These are phyloP conservation scores for Crotalus viridis DNA, from an alignment of 2,113 vertebrate genomes.

Conservation along the genomic window DNA sequence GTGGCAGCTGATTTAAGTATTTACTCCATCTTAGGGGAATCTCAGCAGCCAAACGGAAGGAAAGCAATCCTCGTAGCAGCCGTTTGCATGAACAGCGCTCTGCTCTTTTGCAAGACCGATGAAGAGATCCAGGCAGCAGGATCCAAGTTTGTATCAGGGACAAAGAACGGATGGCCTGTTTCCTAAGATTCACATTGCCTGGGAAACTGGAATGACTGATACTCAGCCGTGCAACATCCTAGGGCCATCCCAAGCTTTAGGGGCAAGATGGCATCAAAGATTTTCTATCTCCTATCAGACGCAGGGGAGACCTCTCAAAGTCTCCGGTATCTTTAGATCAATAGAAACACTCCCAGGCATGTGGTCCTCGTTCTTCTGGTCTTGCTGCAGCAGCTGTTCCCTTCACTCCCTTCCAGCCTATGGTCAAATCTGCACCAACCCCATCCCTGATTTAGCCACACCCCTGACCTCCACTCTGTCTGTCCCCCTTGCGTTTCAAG, in stretches of 20 bases:
- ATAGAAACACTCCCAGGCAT: neutral
- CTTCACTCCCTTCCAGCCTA: neutral
- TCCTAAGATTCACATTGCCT: neutral
- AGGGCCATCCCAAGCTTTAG: neutral
- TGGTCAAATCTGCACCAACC: neutral
- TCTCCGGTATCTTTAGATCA: neutral
- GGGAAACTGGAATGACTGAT: neutral
- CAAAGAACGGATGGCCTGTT: neutral
- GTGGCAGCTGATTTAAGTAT: constrained; percentile 47
- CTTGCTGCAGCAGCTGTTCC: neutral
- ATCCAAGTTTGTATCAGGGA: neutral
- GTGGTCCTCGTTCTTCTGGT: neutral
- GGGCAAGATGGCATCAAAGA: neutral
- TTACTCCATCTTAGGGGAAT: constrained; percentile 12
- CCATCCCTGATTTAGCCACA: neutral
- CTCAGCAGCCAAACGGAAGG: neutral
- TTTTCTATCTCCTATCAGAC: neutral
- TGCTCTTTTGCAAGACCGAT: neutral
- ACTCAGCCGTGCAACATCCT: neutral
- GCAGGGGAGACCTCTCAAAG: neutral
- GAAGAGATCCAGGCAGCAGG: neutral
- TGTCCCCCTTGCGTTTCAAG: neutral
- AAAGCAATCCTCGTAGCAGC: neutral
- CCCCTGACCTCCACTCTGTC: neutral
- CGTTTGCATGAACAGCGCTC: neutral